A percentile compares a stretch with the other conserved stretches of the same genome.
phyloP scores from a whole-genome alignment of 2,113 vertebrate genomes.

The Sinocyclocheilus anshuiensis region DNA sequence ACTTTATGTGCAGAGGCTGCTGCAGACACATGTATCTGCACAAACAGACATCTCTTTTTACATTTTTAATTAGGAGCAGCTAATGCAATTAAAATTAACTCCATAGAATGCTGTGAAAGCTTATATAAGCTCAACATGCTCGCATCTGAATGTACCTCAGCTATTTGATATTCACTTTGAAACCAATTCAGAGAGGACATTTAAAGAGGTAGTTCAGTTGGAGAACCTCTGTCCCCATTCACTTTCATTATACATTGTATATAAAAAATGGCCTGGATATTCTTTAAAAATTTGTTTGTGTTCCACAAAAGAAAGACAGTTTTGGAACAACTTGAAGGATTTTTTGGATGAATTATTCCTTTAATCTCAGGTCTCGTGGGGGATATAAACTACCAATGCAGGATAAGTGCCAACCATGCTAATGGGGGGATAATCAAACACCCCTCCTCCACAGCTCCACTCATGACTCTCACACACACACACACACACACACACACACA shows the following conservation, averaged over 20 bases:
- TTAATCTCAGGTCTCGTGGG: not conserved
- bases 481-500: not conserved
- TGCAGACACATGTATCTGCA: conserved; percentile 1
- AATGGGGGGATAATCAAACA: conserved; percentile 27
- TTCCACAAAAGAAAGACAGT: not conserved
- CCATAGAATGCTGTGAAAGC: not conserved
- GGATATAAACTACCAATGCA: not conserved
- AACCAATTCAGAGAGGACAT: not conserved
- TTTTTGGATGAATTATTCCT: not conserved
- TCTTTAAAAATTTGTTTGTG: not conserved
- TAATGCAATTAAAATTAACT: conserved; percentile 19
- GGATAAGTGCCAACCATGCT: not conserved
- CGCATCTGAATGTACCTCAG: not conserved
- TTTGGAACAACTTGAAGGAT: not conserved
- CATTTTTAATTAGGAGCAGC: conserved; percentile 1
- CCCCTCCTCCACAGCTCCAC: conserved; percentile 24
- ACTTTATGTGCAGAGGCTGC: not conserved
- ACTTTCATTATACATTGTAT: not conserved
- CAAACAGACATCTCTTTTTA: not conserved
- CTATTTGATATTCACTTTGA: conserved; percentile 4
- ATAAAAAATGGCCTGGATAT: not conserved
- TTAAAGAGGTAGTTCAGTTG: not conserved
- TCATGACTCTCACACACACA: conserved; percentile 3
- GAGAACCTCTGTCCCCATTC: not conserved
- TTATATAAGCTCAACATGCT: not conserved